Percentiles rank a stretch among this genome's conserved stretches.
Evolutionary conservation across 2,113 vertebrate genomes (phyloP).

Genomic region (Orcinus orca): DNA sequence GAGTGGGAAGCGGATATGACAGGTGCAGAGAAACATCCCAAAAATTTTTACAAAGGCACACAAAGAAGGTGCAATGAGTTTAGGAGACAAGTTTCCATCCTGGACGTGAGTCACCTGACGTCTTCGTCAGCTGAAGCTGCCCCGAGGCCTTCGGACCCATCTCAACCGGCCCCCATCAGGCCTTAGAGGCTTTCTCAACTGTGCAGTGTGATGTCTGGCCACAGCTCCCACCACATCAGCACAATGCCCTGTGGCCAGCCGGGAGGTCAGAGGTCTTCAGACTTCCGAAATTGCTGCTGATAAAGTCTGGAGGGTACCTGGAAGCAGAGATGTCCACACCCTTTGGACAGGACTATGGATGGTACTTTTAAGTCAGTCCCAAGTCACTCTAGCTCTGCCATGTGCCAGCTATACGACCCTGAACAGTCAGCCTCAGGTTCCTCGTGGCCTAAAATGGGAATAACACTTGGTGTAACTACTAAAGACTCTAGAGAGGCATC

Average conservation of each 20-base stretch:
- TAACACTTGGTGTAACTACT: neutral
- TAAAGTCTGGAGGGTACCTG: neutral
- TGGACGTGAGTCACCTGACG: neutral
- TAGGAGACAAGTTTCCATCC: neutral
- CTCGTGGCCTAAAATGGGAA: neutral
- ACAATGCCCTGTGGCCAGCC: neutral
- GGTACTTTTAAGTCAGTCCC: neutral
- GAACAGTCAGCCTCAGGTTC: neutral
- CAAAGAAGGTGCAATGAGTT: neutral
- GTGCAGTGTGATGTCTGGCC: accelerated
- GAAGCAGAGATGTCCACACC: neutral
- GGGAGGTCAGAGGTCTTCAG: neutral
- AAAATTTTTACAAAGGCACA: neutral
- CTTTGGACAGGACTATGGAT: neutral
- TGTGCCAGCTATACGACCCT: neutral
- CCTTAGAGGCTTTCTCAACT: neutral
- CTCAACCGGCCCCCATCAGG: too few species aligned
- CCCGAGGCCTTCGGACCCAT: neutral
- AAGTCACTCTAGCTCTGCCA: neutral
- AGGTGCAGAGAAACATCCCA: neutral
- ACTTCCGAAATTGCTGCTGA: neutral
- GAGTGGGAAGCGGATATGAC: neutral
- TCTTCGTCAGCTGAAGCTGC: neutral
- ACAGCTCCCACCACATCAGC: neutral
- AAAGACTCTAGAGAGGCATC: neutral